Evolutionary conservation across 2,113 vertebrate genomes (phyloP).

Genomic region (Equus przewalskii): DNA sequence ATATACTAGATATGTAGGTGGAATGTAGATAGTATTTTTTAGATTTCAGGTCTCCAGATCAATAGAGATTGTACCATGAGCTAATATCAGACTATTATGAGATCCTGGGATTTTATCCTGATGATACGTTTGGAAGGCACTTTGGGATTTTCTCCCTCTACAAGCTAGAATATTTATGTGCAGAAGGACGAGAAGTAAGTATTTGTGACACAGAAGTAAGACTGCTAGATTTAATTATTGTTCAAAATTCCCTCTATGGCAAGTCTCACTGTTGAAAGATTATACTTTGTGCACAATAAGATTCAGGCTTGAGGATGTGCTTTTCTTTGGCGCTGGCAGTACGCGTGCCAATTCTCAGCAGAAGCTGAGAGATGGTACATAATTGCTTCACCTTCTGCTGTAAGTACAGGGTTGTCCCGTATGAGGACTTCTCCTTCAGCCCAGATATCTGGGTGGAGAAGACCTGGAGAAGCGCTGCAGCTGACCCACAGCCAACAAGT

Average conservation of each 20-base stretch:
- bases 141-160: neutral
- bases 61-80: neutral
- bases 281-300: neutral
- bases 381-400: neutral
- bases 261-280: neutral
- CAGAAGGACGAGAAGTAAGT: neutral
- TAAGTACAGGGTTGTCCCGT: neutral
- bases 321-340: neutral
- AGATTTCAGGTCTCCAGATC: neutral
- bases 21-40: neutral
- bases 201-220: neutral
- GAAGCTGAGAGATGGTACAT: neutral
- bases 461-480: neutral
- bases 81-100: neutral
- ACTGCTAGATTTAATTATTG: neutral
- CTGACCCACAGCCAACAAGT: neutral
- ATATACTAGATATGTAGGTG: neutral
- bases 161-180: neutral
- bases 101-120: neutral
- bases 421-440: neutral
- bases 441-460: neutral
- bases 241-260: neutral
- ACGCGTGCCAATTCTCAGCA: neutral
- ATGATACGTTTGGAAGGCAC: neutral
- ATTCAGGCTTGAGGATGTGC: neutral